These are phyloP conservation scores for Catharus ustulatus DNA, from an alignment of 2,797 vertebrate genomes.

Conservation along the genomic window DNA sequence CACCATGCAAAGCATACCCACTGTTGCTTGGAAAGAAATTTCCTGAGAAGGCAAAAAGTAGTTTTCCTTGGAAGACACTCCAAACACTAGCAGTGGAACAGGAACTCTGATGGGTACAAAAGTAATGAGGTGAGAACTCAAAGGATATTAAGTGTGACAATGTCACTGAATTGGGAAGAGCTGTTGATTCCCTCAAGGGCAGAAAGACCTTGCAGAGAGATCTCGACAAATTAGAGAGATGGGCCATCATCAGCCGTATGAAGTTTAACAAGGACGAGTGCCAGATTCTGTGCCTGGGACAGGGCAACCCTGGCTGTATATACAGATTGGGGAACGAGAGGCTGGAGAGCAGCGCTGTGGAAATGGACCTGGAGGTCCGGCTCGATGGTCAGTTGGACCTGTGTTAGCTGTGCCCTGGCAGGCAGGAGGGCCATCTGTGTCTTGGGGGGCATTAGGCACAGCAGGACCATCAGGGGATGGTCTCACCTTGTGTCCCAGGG, in stretches of 20 bases:
- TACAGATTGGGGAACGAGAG: neutral
- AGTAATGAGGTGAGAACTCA: neutral
- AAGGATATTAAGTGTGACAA: neutral
- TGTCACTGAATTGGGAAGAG: neutral
- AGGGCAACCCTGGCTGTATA: neutral
- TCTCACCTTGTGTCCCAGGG: too few species aligned
- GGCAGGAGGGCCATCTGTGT: neutral
- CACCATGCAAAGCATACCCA: neutral
- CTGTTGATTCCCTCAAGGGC: neutral
- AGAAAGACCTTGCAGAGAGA: neutral
- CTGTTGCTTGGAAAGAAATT: neutral
- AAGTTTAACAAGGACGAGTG: neutral
- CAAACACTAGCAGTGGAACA: neutral
- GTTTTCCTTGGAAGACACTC: neutral
- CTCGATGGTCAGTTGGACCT: neutral
- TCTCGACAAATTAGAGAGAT: neutral
- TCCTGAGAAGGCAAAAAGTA: neutral
- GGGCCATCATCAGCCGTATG: neutral
- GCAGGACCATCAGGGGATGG: neutral
- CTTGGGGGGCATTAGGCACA: neutral
- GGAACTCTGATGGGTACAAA: neutral
- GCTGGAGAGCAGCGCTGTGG: neutral
- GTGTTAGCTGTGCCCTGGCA: neutral
- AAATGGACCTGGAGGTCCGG: neutral
- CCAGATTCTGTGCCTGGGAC: neutral